Evolutionary conservation across 2,888 invertebrate species (phyloP), one percentile per base, ranked within the genome.

Genomic region (Seira musarum): DNA sequence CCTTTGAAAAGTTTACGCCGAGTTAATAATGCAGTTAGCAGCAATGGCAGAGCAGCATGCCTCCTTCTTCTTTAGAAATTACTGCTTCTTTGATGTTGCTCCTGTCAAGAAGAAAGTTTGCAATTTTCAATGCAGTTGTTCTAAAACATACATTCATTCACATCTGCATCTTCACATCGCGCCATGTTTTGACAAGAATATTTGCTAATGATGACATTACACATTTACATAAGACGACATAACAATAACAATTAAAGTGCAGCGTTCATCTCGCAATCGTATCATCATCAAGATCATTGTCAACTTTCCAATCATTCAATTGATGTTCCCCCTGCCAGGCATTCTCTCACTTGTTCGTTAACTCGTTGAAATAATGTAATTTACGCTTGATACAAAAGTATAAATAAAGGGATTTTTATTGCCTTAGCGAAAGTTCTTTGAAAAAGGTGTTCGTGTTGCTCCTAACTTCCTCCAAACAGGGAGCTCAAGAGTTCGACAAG

Each of bases 221-320:
- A 40, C 15, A 13, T 53, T 53, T 53, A 53, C 53, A 53, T 53
- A 53, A 53, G 53, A 53, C 15, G 53, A 53, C 53, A 53, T 53
- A 53, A n/a, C 53, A 53, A 53, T 53, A 53, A 53, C 53, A 53
- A 53, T 53, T 53, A 53, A 53, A 53, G 53, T 53, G 53, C 53
- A 53, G 17, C 53, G 13, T 6, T 40, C 3, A 30, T 2, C 53
- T 53, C 53, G 17, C 15, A 53, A 30, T 30, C 30, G n/a, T n/a
- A 13, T 53, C 53, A 53, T 53, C 53, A 53, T 53, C 53, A 53
- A 53, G 53, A 53, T 53, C 53, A 53, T 53, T 53, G 53, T 53
- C 53, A 15, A 53, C 53, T 53, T 53, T 53, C 53, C 53, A 53
- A 53, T 53, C 53, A 53, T 53, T 53, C 53, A 53, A 3, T 53